Percentiles rank a stretch among this genome's conserved stretches.
Conservation (phyloP, 2,888 invertebrate species). For the Galeopsomyia nigrocyanea region DNA sequence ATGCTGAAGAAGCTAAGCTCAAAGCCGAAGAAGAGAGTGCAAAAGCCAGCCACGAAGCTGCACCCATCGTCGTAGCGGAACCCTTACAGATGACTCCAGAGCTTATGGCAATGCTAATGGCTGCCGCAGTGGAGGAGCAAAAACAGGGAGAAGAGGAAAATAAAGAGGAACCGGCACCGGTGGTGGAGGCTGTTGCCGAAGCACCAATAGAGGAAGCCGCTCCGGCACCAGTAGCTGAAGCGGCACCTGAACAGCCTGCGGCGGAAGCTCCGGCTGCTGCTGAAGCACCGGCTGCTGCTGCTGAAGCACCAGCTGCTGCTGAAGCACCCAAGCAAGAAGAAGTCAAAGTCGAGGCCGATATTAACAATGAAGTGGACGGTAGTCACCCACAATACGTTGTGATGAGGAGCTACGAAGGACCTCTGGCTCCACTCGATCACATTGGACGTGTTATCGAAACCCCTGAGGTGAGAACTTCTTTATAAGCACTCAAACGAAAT, state of each 20-base stretch:
- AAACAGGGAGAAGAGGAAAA: neutral
- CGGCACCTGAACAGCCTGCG: neutral
- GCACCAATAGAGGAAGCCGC: neutral
- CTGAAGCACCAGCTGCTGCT: neutral
- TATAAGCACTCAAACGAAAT: slow-evolving; percentile 19
- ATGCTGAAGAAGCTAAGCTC: slow-evolving; percentile 1
- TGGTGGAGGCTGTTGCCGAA: no score
- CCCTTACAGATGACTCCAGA: slow-evolving; percentile 33
- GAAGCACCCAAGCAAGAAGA: slow-evolving; percentile 7
- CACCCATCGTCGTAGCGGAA: slow-evolving; percentile 17
- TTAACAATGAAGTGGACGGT: slow-evolving; percentile 23
- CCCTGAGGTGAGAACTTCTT: slow-evolving; percentile 56
- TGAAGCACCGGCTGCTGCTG: neutral
- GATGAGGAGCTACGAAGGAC: slow-evolving; percentile 53
- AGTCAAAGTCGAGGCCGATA: slow-evolving; percentile 15
- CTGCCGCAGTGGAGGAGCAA: neutral
- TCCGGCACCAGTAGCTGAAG: neutral
- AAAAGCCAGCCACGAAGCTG: neutral
- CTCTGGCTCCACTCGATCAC: slow-evolving; percentile 56
- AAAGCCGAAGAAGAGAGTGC: slow-evolving; percentile 17
- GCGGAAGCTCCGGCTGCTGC: neutral
- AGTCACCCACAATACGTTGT: neutral
- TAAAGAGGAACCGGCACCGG: neutral
- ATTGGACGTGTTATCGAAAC: slow-evolving; percentile 61
- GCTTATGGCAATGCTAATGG: slow-evolving; percentile 27